A percentile compares a stretch with the other conserved stretches of the same genome.
Evolutionary conservation across 2,113 vertebrate species (phyloP).

Genomic region (Nerophis lumbriciformis): DNA sequence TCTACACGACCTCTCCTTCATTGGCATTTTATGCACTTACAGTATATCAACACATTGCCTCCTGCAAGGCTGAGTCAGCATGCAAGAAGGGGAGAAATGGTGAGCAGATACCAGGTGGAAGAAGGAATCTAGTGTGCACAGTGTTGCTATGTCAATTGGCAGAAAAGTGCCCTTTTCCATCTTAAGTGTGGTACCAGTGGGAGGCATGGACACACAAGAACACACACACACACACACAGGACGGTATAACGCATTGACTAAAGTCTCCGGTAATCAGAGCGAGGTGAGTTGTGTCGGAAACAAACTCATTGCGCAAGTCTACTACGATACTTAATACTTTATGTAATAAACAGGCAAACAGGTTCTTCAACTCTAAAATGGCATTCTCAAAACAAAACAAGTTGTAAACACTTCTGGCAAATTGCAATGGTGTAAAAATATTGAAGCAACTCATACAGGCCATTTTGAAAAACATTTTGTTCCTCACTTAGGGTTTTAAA

Average conservation of each 20-base stretch:
- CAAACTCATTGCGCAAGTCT: slow-evolving; percentile 24
- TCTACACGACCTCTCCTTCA: slow-evolving; percentile 5
- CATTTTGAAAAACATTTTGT: slow-evolving; percentile 1
- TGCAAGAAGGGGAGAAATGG: slow-evolving; percentile 6
- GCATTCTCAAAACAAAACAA: slow-evolving; percentile 34
- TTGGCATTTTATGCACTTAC: slow-evolving; percentile 32
- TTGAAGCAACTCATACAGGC: slow-evolving; percentile 16
- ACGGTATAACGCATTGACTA: background rate
- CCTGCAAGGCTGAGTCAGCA: slow-evolving; percentile 29
- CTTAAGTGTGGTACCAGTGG: slow-evolving; percentile 20
- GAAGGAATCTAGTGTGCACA: slow-evolving; percentile 5
- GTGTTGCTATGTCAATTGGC: slow-evolving; percentile 26
- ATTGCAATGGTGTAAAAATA: slow-evolving; percentile 37
- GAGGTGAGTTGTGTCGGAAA: slow-evolving; percentile 19
- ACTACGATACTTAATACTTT: slow-evolving; percentile 18
- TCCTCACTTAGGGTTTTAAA: background rate
- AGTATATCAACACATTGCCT: slow-evolving; percentile 29
- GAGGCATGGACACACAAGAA: slow-evolving; percentile 8
- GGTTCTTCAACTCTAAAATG: slow-evolving; percentile 16
- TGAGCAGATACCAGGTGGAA: slow-evolving; percentile 16
- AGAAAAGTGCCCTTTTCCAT: slow-evolving; percentile 31
- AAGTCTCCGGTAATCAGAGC: slow-evolving; percentile 17
- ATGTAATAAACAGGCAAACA: slow-evolving; percentile 30
- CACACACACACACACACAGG: slow-evolving; percentile 1
- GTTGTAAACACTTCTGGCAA: slow-evolving; percentile 29